Evolutionary conservation across 2,113 vertebrate species (phyloP).

Genomic region (Peromyscus leucopus): DNA sequence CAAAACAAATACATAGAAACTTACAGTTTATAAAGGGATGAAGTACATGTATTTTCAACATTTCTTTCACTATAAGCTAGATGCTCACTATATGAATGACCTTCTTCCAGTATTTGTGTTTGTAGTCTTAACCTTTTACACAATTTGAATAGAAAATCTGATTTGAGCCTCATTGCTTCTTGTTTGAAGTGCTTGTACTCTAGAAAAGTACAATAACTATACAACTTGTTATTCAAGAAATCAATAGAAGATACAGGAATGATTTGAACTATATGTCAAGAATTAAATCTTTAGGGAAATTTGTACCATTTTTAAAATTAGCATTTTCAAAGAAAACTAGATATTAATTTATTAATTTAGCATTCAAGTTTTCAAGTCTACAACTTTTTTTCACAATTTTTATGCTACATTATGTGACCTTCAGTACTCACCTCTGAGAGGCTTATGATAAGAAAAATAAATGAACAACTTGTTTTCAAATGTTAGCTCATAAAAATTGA

Average conservation of each 20-base stretch:
- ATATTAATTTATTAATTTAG: background rate
- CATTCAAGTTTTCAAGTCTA: background rate
- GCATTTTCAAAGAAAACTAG: background rate
- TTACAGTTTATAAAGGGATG: background rate
- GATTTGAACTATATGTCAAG: constrained; percentile 56
- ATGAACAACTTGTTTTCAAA: constrained; percentile 55
- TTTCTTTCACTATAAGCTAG: background rate
- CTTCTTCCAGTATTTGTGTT: background rate
- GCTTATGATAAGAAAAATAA: constrained; percentile 18
- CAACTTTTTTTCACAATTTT: constrained; percentile 52
- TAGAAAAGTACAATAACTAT: background rate
- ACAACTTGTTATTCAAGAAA: constrained; percentile 38
- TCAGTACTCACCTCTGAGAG: constrained; percentile 50
- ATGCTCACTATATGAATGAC: background rate
- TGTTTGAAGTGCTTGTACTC: background rate
- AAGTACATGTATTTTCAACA: constrained; percentile 8
- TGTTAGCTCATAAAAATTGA: constrained; percentile 58
- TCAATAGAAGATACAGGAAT: constrained; percentile 37
- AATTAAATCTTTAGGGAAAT: constrained; percentile 41
- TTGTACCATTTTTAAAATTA: constrained; percentile 64
- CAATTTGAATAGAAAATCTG: constrained; percentile 16
- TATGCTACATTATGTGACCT: constrained; percentile 62
- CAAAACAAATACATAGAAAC: background rate
- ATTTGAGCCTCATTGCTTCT: background rate
- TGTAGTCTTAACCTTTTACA: constrained; percentile 7